Evolutionary conservation across 2,113 vertebrate species (phyloP).

Genomic region (Neotoma lepida): DNA sequence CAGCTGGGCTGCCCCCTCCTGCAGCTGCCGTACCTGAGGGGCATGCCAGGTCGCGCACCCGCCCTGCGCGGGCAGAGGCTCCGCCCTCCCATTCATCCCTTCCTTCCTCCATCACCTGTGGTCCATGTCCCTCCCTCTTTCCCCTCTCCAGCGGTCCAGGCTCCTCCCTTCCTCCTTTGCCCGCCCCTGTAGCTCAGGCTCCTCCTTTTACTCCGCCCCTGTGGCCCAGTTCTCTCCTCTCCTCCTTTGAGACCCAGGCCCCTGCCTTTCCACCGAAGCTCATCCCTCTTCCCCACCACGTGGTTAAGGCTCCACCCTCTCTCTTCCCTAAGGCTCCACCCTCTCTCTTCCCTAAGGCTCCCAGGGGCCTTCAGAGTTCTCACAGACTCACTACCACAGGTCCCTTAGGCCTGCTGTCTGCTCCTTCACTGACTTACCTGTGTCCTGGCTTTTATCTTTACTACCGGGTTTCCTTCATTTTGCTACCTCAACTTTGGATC

Average conservation of each 20-base stretch:
- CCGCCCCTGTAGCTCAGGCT: neutral
- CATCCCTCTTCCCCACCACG: neutral
- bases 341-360: neutral
- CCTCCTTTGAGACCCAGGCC: neutral
- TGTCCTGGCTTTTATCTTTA: neutral
- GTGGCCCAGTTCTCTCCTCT: no score
- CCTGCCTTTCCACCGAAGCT: no score
- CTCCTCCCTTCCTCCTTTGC: no score
- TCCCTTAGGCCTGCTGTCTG: neutral
- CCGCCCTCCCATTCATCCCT: neutral
- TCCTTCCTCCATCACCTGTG: neutral
- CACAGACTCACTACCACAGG: neutral
- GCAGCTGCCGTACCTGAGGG: conserved; percentile 92
- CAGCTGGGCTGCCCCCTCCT: conserved; percentile 95
- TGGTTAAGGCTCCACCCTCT: neutral
- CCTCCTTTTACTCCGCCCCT: neutral
- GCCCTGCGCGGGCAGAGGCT: neutral
- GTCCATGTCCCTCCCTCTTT: neutral
- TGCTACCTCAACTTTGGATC: neutral
- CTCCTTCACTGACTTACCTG: neutral
- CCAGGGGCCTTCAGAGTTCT: neutral
- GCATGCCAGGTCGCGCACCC: neutral
- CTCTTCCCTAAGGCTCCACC: neutral
- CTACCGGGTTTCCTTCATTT: neutral
- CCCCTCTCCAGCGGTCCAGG: neutral